These are phyloP conservation scores for Drosophila paracracens DNA, from an alignment of 2,888 invertebrate species.

Conservation along the genomic window DNA sequence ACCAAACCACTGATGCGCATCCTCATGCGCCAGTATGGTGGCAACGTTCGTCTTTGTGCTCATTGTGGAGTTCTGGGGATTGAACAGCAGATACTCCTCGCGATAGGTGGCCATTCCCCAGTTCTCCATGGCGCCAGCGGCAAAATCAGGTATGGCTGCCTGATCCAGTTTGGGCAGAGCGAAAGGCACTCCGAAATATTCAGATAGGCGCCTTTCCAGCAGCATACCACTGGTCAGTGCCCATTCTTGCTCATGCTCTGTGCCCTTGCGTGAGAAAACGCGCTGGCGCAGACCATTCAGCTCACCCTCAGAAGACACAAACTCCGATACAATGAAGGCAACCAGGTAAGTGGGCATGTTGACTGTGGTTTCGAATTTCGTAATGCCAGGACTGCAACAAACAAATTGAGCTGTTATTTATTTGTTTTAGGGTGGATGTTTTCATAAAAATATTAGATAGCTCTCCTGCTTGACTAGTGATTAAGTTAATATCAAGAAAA, in stretches of 20 bases:
- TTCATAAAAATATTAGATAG: not conserved
- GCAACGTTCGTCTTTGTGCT: constrained; percentile 85
- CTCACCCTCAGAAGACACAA: constrained; percentile 77
- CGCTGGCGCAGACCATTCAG: constrained; percentile 73
- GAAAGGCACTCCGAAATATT: constrained; percentile 90
- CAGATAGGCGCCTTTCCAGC: constrained; percentile 89
- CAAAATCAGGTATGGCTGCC: constrained; percentile 94
- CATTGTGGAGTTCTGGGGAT: constrained; percentile 73
- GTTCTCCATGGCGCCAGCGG: constrained; percentile 96
- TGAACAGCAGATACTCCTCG: constrained; percentile 82
- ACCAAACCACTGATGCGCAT: constrained; percentile 92
- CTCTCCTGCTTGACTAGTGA: not conserved
- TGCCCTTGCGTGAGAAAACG: constrained; percentile 81
- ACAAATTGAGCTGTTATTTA: not conserved
- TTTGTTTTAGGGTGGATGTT: not conserved
- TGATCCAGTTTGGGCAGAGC: constrained; percentile 93
- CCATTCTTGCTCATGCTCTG: constrained; percentile 86
- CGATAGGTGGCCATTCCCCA: constrained; percentile 93
- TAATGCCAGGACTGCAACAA: constrained; percentile 51
- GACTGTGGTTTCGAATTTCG: constrained; percentile 85
- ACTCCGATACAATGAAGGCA: constrained; percentile 91
- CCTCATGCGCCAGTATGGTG: constrained; percentile 87
- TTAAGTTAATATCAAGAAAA: not conserved
- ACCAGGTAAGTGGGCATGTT: constrained; percentile 92
- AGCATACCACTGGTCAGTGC: constrained; percentile 90